A percentile compares a stretch with the other conserved stretches of the same genome.
phyloP scores from a whole-genome alignment of 2,113 vertebrate species.

The Chloropsis cyanopogon region DNA sequence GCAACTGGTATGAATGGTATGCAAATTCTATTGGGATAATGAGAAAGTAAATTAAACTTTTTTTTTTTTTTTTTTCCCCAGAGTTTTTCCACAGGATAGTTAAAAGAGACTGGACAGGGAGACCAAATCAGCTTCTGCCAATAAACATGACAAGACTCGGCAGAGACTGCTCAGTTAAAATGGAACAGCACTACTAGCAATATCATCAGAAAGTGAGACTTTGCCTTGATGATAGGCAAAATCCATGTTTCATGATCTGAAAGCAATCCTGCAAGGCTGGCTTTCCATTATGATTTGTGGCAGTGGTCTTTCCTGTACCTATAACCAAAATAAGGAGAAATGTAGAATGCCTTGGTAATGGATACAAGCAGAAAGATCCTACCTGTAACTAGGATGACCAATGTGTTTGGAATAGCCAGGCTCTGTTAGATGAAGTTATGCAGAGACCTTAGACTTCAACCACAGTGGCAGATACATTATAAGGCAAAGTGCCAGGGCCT shows the following conservation, averaged over 20 bases:
- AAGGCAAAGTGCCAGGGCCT: not conserved
- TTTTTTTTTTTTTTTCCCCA: not conserved
- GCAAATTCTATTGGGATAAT: not conserved
- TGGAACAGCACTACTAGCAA: not conserved
- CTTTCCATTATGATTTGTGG: not conserved
- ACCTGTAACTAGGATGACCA: not conserved
- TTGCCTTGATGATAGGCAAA: not conserved
- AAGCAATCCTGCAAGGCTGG: not conserved
- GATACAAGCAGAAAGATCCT: not conserved
- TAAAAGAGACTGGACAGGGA: not conserved
- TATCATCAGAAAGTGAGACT: not conserved
- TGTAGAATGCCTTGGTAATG: not conserved
- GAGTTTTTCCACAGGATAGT: not conserved
- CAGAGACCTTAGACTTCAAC: not conserved
- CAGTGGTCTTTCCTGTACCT: not conserved
- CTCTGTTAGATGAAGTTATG: not conserved
- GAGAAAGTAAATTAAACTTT: not conserved
- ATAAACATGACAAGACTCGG: not conserved
- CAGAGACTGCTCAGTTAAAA: not conserved
- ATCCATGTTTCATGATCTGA: not conserved
- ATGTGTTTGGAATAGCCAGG: not conserved
- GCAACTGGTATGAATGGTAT: not conserved
- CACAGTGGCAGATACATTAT: not conserved
- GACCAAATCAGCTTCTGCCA: fast-evolving
- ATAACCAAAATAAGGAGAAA: not conserved